Evolutionary conservation across 1,140 invertebrate genomes (phyloP).

Genomic region (Drosophila rhopaloa): DNA sequence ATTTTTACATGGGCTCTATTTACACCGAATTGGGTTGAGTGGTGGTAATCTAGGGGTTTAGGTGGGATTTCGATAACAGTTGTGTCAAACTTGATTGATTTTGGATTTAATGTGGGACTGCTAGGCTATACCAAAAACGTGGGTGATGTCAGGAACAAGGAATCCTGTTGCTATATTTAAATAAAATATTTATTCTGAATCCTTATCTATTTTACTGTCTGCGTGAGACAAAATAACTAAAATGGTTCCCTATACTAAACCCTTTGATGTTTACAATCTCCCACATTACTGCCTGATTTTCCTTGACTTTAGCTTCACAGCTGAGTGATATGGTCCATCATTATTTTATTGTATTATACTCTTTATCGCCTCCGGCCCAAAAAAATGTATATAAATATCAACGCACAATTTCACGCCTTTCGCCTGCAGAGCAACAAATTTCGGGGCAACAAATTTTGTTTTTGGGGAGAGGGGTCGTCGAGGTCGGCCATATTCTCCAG

Average conservation of each 20-base stretch:
- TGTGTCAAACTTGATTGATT: conserved; percentile 37
- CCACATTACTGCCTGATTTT: conserved; percentile 1
- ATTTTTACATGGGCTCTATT: conserved; percentile 43
- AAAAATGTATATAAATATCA: conserved; percentile 44
- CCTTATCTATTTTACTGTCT: no score
- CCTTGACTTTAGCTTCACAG: conserved; percentile 10
- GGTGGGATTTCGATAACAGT: conserved; percentile 29
- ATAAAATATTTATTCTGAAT: no score
- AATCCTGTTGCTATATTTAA: no score
- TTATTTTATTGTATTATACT: conserved; percentile 25
- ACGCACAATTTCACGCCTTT: conserved; percentile 68
- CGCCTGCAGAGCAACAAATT: conserved; percentile 43
- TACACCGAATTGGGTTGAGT: conserved; percentile 34
- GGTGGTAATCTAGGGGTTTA: conserved; percentile 39
- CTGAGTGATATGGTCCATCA: conserved; percentile 39
- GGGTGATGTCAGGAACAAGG: not conserved
- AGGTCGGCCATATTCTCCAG: conserved; percentile 18
- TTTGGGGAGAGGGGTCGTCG: conserved; percentile 13
- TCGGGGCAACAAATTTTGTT: conserved; percentile 25
- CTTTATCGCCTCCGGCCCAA: conserved; percentile 50
- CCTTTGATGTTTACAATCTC: not conserved
- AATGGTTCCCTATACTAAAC: no score
- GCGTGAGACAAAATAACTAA: no score
- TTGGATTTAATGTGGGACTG: conserved; percentile 10
- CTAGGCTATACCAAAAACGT: not conserved